These are phyloP conservation scores for Gobiocypris rarus DNA, from an alignment of 2,113 vertebrate genomes.

Conservation along the genomic window DNA sequence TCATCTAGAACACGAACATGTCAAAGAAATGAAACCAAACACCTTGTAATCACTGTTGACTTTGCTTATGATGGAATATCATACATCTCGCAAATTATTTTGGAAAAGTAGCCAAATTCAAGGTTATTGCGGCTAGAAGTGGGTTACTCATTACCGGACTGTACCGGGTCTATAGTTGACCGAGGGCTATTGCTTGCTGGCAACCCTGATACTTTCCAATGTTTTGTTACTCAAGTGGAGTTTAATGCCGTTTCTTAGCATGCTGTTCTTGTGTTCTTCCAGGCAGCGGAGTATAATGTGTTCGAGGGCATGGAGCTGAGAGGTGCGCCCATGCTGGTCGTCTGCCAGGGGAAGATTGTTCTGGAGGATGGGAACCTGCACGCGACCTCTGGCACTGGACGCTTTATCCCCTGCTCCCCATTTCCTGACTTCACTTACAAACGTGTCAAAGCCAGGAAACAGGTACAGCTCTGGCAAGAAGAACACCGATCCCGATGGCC, in stretches of 20 bases:
- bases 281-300: conserved; percentile 96
- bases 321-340: conserved; percentile 87
- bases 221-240: not conserved
- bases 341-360: conserved; percentile 96
- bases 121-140: no score
- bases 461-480: conserved; percentile 75
- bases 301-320: conserved; percentile 97
- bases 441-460: conserved; percentile 95
- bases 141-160: no score
- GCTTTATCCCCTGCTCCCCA: conserved; percentile 89
- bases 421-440: conserved; percentile 96
- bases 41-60: no score
- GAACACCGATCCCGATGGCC: not conserved
- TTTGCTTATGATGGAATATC: no score
- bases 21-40: no score
- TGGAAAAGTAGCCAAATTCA: no score
- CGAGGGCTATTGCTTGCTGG: no score
- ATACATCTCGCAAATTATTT: no score
- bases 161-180: no score
- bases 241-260: no score
- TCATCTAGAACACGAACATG: no score
- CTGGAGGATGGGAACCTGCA: conserved; percentile 93
- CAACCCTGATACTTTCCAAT: no score
- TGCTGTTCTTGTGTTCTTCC: not conserved
- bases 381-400: conserved; percentile 85